Evolutionary conservation across 2,113 vertebrate species (phyloP).

Genomic region (Megaceryle torquata): DNA sequence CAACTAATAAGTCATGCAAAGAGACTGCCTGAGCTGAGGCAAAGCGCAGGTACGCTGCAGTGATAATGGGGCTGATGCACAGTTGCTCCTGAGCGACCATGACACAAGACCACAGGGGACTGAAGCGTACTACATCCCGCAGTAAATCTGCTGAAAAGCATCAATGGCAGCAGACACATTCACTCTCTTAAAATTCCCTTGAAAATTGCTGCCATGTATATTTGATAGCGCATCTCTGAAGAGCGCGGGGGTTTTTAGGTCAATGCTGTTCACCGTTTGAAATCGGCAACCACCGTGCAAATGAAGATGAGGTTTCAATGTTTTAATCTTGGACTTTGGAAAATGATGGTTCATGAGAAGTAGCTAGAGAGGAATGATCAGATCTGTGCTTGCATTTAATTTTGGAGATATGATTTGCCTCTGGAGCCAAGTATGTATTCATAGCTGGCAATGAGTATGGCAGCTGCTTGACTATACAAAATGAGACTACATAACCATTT

Average conservation of each 20-base stretch:
- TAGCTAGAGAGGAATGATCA: neutral
- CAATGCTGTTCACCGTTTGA: neutral
- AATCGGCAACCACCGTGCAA: neutral
- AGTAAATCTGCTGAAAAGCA: slow-evolving; percentile 1
- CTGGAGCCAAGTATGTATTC: slow-evolving; percentile 57
- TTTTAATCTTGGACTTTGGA: neutral
- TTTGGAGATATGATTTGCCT: slow-evolving; percentile 38
- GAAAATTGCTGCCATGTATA: slow-evolving; percentile 1
- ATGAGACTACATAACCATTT: slow-evolving; percentile 5
- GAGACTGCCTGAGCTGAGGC: neutral
- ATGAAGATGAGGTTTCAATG: neutral
- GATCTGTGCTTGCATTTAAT: slow-evolving; percentile 21
- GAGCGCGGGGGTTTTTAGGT: neutral
- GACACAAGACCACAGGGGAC: neutral
- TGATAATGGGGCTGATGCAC: neutral
- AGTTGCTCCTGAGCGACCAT: neutral
- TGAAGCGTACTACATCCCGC: neutral
- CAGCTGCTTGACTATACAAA: slow-evolving; percentile 51
- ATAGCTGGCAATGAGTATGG: slow-evolving; percentile 21
- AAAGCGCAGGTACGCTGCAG: neutral
- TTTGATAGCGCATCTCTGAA: slow-evolving; percentile 6
- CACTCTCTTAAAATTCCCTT: neutral
- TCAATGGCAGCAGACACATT: neutral
- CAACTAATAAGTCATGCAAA: rapidly evolving
- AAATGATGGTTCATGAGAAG: neutral